Evolutionary conservation across 2,113 vertebrate species (phyloP).

Genomic region (Leptocoma aspasia): DNA sequence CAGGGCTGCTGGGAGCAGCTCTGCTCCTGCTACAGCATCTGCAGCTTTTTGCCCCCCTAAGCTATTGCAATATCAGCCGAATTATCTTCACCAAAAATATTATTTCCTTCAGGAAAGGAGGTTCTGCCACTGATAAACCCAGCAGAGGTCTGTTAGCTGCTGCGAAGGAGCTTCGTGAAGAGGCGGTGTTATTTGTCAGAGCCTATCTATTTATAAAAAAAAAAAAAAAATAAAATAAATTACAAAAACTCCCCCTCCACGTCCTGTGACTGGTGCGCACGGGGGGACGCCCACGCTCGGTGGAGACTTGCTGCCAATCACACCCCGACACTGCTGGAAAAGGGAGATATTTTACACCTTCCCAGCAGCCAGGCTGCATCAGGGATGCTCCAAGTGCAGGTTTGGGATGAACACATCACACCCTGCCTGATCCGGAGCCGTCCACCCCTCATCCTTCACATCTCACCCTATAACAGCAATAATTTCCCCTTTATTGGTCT

Average conservation of each 20-base stretch:
- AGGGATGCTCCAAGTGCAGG: not conserved
- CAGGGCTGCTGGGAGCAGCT: not conserved
- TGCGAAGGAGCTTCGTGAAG: conserved; percentile 7
- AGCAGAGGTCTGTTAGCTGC: conserved; percentile 34
- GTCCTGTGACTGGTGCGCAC: not conserved
- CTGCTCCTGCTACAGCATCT: not conserved
- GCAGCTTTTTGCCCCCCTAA: not conserved
- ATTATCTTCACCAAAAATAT: conserved; percentile 31
- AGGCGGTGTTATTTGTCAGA: conserved; percentile 26
- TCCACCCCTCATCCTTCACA: not conserved
- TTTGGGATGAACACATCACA: not conserved
- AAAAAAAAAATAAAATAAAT: conserved; percentile 17
- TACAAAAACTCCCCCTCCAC: not conserved
- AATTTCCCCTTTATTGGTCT: conserved; percentile 56
- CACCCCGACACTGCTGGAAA: not conserved
- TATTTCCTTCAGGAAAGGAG: conserved; percentile 55
- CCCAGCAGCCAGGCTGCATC: not conserved
- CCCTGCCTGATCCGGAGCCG: not conserved
- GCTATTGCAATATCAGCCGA: not conserved
- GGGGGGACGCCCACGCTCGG: not conserved
- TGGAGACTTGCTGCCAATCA: conserved; percentile 44
- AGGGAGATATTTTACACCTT: conserved; percentile 6
- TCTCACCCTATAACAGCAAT: not conserved
- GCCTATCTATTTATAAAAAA: conserved; percentile 9
- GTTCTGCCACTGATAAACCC: conserved; percentile 41